Base-by-base conservation (phyloP, 2,113 vertebrate species). In the Progne subis region DNA sequence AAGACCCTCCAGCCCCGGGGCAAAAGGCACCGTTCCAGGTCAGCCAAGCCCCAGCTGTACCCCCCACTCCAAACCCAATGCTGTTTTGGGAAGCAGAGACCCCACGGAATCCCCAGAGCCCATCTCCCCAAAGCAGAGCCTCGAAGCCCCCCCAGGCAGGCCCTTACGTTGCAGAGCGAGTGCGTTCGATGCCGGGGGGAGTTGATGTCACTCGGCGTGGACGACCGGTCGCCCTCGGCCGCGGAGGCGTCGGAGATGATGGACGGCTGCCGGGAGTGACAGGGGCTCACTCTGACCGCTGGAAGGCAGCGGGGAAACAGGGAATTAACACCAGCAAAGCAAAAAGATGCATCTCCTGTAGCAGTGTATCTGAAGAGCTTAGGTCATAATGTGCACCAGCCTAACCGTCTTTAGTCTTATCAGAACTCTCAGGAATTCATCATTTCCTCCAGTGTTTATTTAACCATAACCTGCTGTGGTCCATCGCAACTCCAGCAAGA, bases 131-230 rank as follows among this genome's bases (percentile, higher is more conserved):
- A 0, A 3, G 41, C 2, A 5, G 24, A 37, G 37, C 37, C 44
- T 0, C 9, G 5, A 5, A 4, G 3, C 5, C 15, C 5, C 34
- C 23, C 8, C 14, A 50, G 49, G 49, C 47, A 50, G 49, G 9
- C 97, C 97, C 99, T 99, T 98, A 99, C 99, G 69, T 99, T 99
- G 99, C 99, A 99, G 98, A 99, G 99, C 15, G 99, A 99, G 97
- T 99, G 99, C 7, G 99, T 99, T 98, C 99, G 98, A 94, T 99
- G 99, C 80, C 99, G 98, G 2, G 99, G 99, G 0, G 99, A 99
- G 98, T 99, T 99, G 98, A 99, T 99, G 98, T 99, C 99, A 3
- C 99, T 99, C 1, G 99, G 99, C 2, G 99, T 99, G 83, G 99
- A 99, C 0, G 99, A 99, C n/a, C 99, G 98, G 97, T 99, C 99